Conservation (phyloP, 92 coral and sea anemone species). For the Micromussa lordhowensis region DNA sequence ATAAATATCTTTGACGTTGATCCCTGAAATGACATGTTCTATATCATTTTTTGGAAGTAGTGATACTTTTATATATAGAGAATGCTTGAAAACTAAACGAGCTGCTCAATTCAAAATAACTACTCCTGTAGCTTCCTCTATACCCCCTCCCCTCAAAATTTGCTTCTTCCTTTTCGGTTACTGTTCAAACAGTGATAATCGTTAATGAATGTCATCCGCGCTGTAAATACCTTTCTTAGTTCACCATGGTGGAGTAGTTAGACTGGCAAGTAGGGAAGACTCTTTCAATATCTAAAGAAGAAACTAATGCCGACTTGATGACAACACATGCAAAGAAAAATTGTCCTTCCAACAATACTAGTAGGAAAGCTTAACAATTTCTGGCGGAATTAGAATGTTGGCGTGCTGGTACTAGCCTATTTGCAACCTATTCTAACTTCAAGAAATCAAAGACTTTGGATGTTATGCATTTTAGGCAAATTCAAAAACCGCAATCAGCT, state of each 20-base stretch:
- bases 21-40: slow-evolving; percentile 15
- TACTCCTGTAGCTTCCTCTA: too few species aligned
- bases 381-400: too few species aligned
- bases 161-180: too few species aligned
- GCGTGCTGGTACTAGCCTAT: too few species aligned
- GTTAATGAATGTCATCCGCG: too few species aligned
- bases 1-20: not conserved
- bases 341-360: not conserved
- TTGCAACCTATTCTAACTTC: not conserved
- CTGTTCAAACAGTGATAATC: too few species aligned
- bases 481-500: not conserved
- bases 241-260: not conserved
- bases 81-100: too few species aligned
- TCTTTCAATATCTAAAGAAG: not conserved
- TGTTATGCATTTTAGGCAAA: not conserved
- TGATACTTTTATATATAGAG: too few species aligned
- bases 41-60: not conserved
- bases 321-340: not conserved
- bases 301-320: not conserved
- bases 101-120: too few species aligned
- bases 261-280: not conserved
- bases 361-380: too few species aligned
- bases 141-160: too few species aligned
- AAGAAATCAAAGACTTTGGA: not conserved
- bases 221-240: too few species aligned